Percentiles rank a stretch among this genome's conserved stretches.
These are phyloP conservation scores for Terrapene triunguis DNA, from an alignment of 2,113 vertebrate genomes.

Conservation along the genomic window DNA sequence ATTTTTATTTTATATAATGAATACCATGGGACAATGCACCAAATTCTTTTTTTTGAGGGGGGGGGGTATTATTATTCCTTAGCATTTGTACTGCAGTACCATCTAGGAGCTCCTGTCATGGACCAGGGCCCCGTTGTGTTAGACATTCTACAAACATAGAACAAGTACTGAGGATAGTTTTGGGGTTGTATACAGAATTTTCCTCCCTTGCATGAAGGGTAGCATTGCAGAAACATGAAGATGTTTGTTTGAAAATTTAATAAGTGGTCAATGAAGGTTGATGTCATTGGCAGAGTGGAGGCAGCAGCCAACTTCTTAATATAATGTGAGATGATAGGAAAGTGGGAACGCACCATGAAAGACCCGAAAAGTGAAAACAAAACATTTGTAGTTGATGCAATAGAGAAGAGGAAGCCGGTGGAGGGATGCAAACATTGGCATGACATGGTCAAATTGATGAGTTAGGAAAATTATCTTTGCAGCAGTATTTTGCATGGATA, in stretches of 20 bases:
- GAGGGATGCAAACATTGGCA: background rate
- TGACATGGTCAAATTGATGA: background rate
- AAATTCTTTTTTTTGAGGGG: background rate
- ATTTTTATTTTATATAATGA: background rate
- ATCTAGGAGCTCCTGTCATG: background rate
- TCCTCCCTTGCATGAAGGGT: background rate
- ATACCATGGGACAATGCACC: background rate
- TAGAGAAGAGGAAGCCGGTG: background rate
- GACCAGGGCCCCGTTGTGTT: background rate
- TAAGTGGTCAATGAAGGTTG: background rate
- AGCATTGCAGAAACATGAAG: background rate
- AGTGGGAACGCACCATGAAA: background rate
- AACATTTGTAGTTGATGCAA: background rate
- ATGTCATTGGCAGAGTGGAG: background rate
- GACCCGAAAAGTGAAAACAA: background rate
- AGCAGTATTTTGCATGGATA: background rate
- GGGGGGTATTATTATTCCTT: background rate
- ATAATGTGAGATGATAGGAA: fast-evolving
- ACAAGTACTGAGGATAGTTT: background rate
- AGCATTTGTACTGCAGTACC: background rate
- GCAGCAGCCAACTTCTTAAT: background rate
- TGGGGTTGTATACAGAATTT: background rate
- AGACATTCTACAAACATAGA: background rate
- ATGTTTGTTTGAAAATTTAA: background rate
- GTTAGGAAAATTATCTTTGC: background rate